These are phyloP conservation scores for Nasonia vitripennis DNA, from an alignment of 1,140 invertebrate species.

Conservation along the genomic window DNA sequence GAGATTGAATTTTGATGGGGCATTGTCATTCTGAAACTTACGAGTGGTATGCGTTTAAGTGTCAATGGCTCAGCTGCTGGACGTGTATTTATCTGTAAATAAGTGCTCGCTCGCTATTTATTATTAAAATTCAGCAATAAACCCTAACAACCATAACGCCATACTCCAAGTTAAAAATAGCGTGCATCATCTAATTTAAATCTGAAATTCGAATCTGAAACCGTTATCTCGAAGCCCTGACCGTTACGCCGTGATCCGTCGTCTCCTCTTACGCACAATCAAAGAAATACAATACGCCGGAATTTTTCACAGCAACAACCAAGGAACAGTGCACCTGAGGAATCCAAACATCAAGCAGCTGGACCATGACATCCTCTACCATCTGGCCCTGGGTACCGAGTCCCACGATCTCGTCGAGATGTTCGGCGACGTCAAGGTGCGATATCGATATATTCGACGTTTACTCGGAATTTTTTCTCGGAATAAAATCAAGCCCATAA, in stretches of 20 bases:
- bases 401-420: conserved; percentile 94
- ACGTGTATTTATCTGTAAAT: too few species aligned
- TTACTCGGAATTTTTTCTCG: too few species aligned
- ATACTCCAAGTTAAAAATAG: too few species aligned
- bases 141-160: too few species aligned
- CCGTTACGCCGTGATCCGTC: neutral
- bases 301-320: conserved; percentile 3
- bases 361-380: conserved; percentile 96
- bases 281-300: neutral
- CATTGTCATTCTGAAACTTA: neutral
- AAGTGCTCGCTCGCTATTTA: too few species aligned
- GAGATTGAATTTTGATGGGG: neutral
- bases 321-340: conserved; percentile 72
- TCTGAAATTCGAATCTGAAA: too few species aligned
- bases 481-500: neutral
- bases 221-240: neutral
- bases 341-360: conserved; percentile 93
- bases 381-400: conserved; percentile 91
- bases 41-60: too few species aligned
- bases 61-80: too few species aligned
- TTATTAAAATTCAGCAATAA: too few species aligned
- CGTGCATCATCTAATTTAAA: too few species aligned
- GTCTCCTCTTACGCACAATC: neutral
- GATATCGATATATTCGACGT: neutral
- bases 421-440: conserved; percentile 97